Base-by-base conservation (phyloP, 1,140 invertebrate genomes). In the Neelides sp. region DNA sequence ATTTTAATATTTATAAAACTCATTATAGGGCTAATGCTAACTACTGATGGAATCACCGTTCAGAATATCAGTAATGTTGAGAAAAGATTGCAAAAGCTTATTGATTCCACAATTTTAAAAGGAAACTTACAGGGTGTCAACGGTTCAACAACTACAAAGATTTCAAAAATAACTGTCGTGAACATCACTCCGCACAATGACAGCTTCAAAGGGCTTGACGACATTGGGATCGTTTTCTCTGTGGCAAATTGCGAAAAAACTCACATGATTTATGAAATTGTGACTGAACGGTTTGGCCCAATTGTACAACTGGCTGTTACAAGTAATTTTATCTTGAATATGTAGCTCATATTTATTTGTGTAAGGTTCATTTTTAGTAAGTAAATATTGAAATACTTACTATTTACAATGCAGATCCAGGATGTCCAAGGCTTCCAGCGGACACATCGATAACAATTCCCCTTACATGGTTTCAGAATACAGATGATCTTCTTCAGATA, bases 241-340 rank as follows among this genome's bases (percentile, higher is more conserved):
- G 17, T 60, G 26, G 10, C 22, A 1, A 35, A 24, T 0, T 60
- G 58, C 48, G 23, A n/a, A 13, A 36, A 55, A 26, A 53, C 58
- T 7, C 51, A 55, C 28, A 24, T 15, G 7, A 4, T 61, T 1
- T 50, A 55, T 26, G 26, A 45, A 22, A 50, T 22, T 20, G 34
- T 57, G 5, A 51, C 52, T 8, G 30, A 22, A 3, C 7, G 1
- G 0, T 52, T 41, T 42, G 52, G 50, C 2, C 39, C 44, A 15
- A 24, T 57, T 28, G 45, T 48, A 5, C 58, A 61, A 43, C 43
- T 61, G 17, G 58, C 58, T 4, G 26, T 61, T 13, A 61, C 58
- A 19, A 52, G 58, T 56, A 50, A 34, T 1, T 20, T 28, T 27
- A 28, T 40, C 44, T 51, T 30, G 24, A 19, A 17, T 36, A 41